Base-by-base conservation (phyloP, 2,888 invertebrate species). In the Drosophila picticornis region DNA sequence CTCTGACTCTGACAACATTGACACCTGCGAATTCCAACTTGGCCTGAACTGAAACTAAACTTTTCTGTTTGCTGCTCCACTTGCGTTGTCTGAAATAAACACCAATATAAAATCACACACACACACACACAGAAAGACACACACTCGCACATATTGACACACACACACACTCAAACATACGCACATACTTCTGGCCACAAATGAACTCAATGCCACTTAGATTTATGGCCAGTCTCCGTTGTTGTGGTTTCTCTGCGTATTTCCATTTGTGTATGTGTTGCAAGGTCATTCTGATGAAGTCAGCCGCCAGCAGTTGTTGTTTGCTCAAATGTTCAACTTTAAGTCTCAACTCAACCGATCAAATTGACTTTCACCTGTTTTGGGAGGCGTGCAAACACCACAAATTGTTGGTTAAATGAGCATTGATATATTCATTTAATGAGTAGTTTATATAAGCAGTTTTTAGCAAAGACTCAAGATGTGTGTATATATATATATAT, bases 241-340 rank as follows among this genome's bases (percentile, higher is more conserved):
- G 52, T 60, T 74, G 57, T 57, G 72, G 48, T 29, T 53, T 70
- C 27, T 52, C 40, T 64, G 70, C 50, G 64, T 74, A 36, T 58
- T 50, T 55, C 73, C 73, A 72, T 71, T 79, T 73, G 73, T 52
- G 67, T 38, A 3, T 38, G 38, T 72, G 67, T 70, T 66, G 65
- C 75, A 72, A 78, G 82, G 84, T 73, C 84, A 73, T 73, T 58
- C 56, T 62, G 68, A 81, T 80, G 72, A 72, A 80, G 75, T 80
- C 75, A 81, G 66, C 79, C 32, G 66, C 79, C 32, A 72, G 68
- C 64, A 48, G 64, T 55, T 53, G 78, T 57, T 53, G 69, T 56
- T 40, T 56, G 63, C 46, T 59, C 59, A 43, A 16, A 34, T 80
- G 67, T 53, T 77, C 69, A 66, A 51, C 73, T 71, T 77, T 64